Evolutionary conservation across 2,888 invertebrate species (phyloP).

Genomic region (Furcula furcula): DNA sequence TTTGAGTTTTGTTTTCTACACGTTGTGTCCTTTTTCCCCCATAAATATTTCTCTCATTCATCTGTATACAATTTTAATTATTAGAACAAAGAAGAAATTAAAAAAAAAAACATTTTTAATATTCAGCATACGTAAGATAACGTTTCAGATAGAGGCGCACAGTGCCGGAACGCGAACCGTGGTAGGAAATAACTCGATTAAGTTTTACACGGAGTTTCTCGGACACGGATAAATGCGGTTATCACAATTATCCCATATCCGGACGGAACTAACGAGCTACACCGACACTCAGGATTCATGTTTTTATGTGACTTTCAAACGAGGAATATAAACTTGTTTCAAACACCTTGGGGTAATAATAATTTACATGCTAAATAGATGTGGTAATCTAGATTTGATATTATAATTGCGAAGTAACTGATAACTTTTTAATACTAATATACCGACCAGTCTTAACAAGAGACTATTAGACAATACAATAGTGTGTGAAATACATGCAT

Average conservation of each 20-base stretch:
- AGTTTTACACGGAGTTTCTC: constrained; percentile 61
- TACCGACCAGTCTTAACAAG: too few species aligned
- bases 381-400: too few species aligned
- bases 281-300: constrained; percentile 18
- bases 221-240: constrained; percentile 66
- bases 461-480: too few species aligned
- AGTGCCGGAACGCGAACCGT: constrained; percentile 28
- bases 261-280: constrained; percentile 54
- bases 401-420: too few species aligned
- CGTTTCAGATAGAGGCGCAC: constrained; percentile 11
- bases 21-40: too few species aligned
- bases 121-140: constrained; percentile 8
- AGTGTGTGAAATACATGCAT: too few species aligned
- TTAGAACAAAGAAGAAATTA: too few species aligned
- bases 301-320: constrained; percentile 13
- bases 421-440: too few species aligned
- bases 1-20: too few species aligned
- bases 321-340: constrained; percentile 9
- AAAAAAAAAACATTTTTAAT: constrained; percentile 1
- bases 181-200: constrained; percentile 67
- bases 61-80: too few species aligned
- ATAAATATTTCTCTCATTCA: too few species aligned
- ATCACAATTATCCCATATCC: constrained; percentile 68
- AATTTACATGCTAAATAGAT: too few species aligned
- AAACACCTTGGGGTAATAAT: constrained; percentile 4